A percentile compares a stretch with the other conserved stretches of the same genome.
Conservation (phyloP, 1,140 invertebrate species). For the Drosophila lacertosa region DNA sequence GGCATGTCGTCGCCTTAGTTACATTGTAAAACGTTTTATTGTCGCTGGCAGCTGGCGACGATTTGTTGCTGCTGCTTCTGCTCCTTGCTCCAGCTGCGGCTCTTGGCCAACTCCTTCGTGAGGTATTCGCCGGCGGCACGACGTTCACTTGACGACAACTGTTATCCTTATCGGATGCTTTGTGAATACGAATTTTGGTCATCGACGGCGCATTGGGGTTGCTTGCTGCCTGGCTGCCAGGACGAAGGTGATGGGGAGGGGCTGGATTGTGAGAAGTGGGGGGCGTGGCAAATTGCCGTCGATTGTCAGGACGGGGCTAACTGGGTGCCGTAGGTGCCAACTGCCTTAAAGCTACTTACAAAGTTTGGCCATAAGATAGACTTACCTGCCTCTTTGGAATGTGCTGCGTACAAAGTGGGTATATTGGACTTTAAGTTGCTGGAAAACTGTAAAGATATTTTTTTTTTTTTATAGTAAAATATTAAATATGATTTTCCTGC, state of each 20-base stretch:
- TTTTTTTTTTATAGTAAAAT: too few relatives aligned
- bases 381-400: conserved; percentile 4
- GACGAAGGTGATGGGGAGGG: background rate
- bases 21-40: conserved; percentile 82
- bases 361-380: conserved; percentile 55
- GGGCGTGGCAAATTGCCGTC: conserved; percentile 67
- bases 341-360: conserved; percentile 63
- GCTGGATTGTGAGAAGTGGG: too few relatives aligned
- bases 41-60: conserved; percentile 72
- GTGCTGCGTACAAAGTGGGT: background rate
- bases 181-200: conserved; percentile 75
- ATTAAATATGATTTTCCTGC: too few relatives aligned
- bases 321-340: conserved; percentile 67
- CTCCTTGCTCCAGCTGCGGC: conserved; percentile 16
- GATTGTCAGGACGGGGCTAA: conserved; percentile 65
- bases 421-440: background rate
- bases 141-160: conserved; percentile 67
- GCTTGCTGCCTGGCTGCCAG: conserved; percentile 1
- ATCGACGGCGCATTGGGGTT: conserved; percentile 28
- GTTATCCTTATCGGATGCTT: conserved; percentile 81
- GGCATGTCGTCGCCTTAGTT: conserved; percentile 70
- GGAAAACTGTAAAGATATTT: too few relatives aligned
- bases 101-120: conserved; percentile 20
- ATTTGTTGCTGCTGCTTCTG: conserved; percentile 58
- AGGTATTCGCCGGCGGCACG: conserved; percentile 70